These are phyloP conservation scores for Catharus fuscescens DNA, from an alignment of 2,113 vertebrate species.

Conservation along the genomic window DNA sequence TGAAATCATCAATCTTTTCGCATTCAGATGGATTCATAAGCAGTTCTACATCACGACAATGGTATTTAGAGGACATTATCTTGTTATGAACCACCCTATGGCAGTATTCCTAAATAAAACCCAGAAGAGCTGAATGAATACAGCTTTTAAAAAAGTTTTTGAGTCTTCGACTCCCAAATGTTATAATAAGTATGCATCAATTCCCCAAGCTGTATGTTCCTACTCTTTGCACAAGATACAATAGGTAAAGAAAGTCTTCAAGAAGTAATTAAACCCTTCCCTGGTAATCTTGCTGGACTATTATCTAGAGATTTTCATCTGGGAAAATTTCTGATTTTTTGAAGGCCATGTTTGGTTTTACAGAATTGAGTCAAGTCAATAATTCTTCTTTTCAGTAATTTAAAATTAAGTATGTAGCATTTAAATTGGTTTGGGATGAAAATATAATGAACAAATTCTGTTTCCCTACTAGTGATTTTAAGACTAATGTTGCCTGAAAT, in stretches of 20 bases:
- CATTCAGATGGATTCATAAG: background rate
- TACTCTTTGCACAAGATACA: background rate
- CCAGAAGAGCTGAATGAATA: background rate
- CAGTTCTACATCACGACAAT: background rate
- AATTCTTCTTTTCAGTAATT: background rate
- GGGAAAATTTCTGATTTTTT: background rate
- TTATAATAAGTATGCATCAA: background rate
- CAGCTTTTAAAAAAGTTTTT: background rate
- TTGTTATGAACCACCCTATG: background rate
- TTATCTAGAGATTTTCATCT: background rate
- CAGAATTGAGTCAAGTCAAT: background rate
- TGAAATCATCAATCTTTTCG: background rate
- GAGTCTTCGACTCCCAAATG: background rate
- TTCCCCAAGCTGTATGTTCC: background rate
- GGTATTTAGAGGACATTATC: background rate
- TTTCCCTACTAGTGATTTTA: background rate
- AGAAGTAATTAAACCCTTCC: background rate
- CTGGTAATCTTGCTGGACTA: background rate
- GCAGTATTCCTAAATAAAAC: background rate
- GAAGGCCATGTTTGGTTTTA: background rate
- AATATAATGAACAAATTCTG: background rate
- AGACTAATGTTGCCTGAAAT: background rate
- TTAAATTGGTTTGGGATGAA: background rate
- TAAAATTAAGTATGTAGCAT: background rate
- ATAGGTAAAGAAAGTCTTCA: background rate